Base-by-base conservation (phyloP, 2,888 invertebrate species). In the Cyclophora albipunctata region DNA sequence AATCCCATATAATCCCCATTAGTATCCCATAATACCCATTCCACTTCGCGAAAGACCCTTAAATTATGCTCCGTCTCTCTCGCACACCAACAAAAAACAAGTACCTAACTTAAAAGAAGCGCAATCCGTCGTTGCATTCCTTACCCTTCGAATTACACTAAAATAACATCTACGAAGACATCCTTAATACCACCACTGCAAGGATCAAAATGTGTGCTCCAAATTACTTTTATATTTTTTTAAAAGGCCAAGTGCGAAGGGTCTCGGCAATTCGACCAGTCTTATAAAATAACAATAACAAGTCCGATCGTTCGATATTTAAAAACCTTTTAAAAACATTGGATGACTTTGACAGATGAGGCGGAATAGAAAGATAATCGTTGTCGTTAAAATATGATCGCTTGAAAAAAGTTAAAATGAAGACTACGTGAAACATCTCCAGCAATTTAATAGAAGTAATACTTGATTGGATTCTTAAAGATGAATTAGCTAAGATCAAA, bases 241-340 rank as follows among this genome's bases (percentile, higher is more conserved):
- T 20, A 20, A 20, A 53, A 56, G 59, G 50, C 53, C 59, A 56
- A 60, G 61, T 61, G 60, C 60, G 56, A 60, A 57, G 60, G 60
- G 61, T 59, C 61, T 49, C 52, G 53, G 56, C 61, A 61, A 82
- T 85, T 80, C 81, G 74, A 72, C 66, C 80, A 75, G 78, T 70
- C 71, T 81, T 75, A 82, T 84, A 83, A 84, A 85, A 85, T 85
- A 86, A 84, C 83, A 86, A 85, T 85, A 83, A 83, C 76, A 76
- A 78, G 71, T 75, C 73, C 71, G 75, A 64, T 71, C 70, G 76
- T 73, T 66, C 70, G 71, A 70, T 69, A 63, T 71, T 63, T 75
- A 73, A 70, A 75, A 75, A 75, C 77, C 77, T 78, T 83, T 84
- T 78, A 74, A 74, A 79, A 81, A 82, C 79, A 79, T 78, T 78